Base-by-base conservation (phyloP, 2,888 invertebrate genomes). In the Agrotis exclamationis region DNA sequence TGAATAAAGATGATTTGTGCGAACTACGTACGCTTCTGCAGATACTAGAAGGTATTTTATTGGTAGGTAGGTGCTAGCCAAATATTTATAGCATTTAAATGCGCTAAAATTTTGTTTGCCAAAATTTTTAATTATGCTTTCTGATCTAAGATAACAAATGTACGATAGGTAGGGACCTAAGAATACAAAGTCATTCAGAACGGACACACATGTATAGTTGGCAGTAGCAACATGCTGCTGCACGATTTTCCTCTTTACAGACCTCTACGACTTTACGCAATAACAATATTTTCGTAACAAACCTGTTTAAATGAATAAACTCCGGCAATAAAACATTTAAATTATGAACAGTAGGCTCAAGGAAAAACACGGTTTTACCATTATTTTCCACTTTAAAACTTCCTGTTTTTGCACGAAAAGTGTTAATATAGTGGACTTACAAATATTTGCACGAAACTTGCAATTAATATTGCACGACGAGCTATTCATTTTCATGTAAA, bases 401-500 rank as follows among this genome's bases (percentile, higher is more conserved):
- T 63, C 65, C 74, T 45, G 54, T 57, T 50, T 22, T 51, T 45
- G 11, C 45, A 54, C 63, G 45, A 68, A 68, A 68, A 63, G 58
- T 56, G 48, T 59, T 22, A 75, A 75, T 53, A 63, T 22, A 18
- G 58, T n/a, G 20, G 33, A 20, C 22, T 51, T 47, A 54, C 50
- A 73, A 73, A 67, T 53, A 78, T 73, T 67, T 62, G 44, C 45
- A 48, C 63, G 33, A 68, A 79, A 68, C 60, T 63, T 13, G 56
- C 47, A 45, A 80, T 71, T 65, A 68, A 70, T 72, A 68, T 73
- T 20, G 65, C 57, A 63, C 63, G 33, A 57, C n/a, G 11, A 54
- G 64, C 62, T 58, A 78, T 67, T 56, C 22, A 54, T 72, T 74
- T 50, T 20, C 57, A 66, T 74, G 62, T 72, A 74, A 72, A 80